Conservation (phyloP, 2,797 vertebrate genomes). For the Enteromius afrohamiltoni region DNA sequence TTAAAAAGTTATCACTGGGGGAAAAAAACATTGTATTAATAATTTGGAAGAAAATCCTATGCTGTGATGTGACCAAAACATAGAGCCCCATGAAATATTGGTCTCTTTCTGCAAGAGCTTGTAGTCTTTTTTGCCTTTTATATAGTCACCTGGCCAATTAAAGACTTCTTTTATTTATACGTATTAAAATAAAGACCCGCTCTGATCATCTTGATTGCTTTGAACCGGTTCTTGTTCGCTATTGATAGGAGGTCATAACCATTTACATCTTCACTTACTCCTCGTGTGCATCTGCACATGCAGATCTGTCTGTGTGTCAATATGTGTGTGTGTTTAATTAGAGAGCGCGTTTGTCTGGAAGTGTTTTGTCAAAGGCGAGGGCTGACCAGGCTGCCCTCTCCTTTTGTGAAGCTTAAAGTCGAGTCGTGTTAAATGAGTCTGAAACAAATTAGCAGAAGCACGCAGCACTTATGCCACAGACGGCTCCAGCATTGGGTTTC, state of each 20-base stretch:
- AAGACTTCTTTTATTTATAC: not conserved
- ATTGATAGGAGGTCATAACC: slow-evolving; percentile 34
- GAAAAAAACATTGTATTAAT: not conserved
- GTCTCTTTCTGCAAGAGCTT: not conserved
- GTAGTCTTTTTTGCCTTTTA: not conserved
- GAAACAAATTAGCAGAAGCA: slow-evolving; percentile 78
- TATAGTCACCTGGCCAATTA: slow-evolving; percentile 14
- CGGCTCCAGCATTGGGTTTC: slow-evolving; percentile 82
- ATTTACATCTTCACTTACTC: slow-evolving; percentile 42
- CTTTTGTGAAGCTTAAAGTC: slow-evolving; percentile 61
- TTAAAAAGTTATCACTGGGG: not conserved
- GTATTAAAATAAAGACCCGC: not conserved
- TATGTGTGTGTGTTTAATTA: slow-evolving; percentile 51
- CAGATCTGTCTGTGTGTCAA: slow-evolving; percentile 37
- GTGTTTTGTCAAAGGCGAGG: slow-evolving; percentile 54
- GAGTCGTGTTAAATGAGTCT: slow-evolving; percentile 78
- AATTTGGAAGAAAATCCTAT: not conserved
- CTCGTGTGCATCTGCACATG: slow-evolving; percentile 6
- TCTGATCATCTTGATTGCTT: slow-evolving; percentile 12
- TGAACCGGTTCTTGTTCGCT: slow-evolving; percentile 26
- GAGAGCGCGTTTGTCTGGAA: slow-evolving; percentile 53
- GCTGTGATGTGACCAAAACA: not conserved
- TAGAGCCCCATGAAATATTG: not conserved
- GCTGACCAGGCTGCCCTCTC: slow-evolving; percentile 59
- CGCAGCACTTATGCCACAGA: slow-evolving; percentile 78